Evolutionary conservation across 2,797 vertebrate species (phyloP), one percentile per base, ranked within the genome.

Genomic region (Artibeus lituratus): DNA sequence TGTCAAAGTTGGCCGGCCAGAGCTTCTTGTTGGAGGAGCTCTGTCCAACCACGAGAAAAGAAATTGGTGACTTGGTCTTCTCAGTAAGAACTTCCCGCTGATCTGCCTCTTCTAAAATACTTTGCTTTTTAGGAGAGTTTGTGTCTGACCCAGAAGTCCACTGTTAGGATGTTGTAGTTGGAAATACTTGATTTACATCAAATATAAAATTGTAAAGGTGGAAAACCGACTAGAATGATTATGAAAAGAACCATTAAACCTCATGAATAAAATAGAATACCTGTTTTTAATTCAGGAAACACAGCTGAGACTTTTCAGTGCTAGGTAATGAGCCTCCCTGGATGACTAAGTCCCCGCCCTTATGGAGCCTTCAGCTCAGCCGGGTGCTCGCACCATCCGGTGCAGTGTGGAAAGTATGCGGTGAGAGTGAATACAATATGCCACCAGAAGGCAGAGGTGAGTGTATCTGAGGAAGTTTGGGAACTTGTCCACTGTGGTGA

Each of bases 131-230:
- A 29, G 69, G 42, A 55, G 29, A 35, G 15, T 80, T 47, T 65
- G 29, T 44, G 51, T 87, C 90, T 88, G n/a, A 73, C 14, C 39
- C n/a, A 74, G 81, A 94, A 85, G 14, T 29, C n/a, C 21, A 15
- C 29, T 84, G 8, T 29, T 29, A 42, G 2, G 39, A 51, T 26
- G 1, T 21, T 82, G 10, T 78, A 47, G 55, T 95, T 94, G 15
- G 22, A 92, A 86, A 90, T 82, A 86, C 9, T 49, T 32, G 49
- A 42, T 49, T 70, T 49, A 62, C 24, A 72, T 72, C 42, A 55
- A 42, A 29, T 67, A 44, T 37, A 19, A 37, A 72, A 44, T 78
- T 16, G 42, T 70, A 69, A 93, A 87, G n/a, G n/a, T 39, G 10
- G 53, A 39, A 84, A 67, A 49, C 47, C 22, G 85, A 35, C 84